phyloP scores from a whole-genome alignment of 2,888 invertebrate genomes.

The Phyto melanocephala region DNA sequence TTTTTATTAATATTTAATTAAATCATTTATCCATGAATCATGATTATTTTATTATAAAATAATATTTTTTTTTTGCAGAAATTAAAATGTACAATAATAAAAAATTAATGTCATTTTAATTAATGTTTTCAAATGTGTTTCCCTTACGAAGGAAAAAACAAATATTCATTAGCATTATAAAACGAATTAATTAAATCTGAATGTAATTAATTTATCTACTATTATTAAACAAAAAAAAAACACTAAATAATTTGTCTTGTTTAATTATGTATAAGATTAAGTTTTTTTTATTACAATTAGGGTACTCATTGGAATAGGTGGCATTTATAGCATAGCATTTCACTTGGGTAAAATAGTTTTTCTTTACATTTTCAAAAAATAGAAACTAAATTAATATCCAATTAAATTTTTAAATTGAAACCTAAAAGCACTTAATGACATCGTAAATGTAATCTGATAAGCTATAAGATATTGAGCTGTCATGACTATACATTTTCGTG shows the following conservation, averaged over 20 bases:
- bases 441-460: too few species aligned
- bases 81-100: background rate
- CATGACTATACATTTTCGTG: too few species aligned
- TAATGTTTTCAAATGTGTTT: background rate
- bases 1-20: slow-evolving; percentile 49
- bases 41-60: background rate
- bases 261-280: background rate
- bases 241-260: background rate
- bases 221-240: background rate
- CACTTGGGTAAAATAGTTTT: too few species aligned
- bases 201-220: slow-evolving; percentile 3
- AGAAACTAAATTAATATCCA: too few species aligned
- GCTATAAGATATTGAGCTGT: too few species aligned
- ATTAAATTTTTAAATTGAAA: too few species aligned
- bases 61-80: background rate
- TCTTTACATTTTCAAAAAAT: too few species aligned
- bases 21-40: slow-evolving; percentile 37
- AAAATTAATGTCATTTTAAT: slow-evolving; percentile 34
- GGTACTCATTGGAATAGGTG: background rate
- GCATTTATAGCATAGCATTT: too few species aligned
- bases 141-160: background rate
- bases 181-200: slow-evolving; percentile 22
- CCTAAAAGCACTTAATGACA: too few species aligned
- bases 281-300: background rate
- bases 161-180: background rate